These are phyloP conservation scores for Leucoptera coffeella DNA, from an alignment of 2,888 invertebrate species.

Conservation along the genomic window DNA sequence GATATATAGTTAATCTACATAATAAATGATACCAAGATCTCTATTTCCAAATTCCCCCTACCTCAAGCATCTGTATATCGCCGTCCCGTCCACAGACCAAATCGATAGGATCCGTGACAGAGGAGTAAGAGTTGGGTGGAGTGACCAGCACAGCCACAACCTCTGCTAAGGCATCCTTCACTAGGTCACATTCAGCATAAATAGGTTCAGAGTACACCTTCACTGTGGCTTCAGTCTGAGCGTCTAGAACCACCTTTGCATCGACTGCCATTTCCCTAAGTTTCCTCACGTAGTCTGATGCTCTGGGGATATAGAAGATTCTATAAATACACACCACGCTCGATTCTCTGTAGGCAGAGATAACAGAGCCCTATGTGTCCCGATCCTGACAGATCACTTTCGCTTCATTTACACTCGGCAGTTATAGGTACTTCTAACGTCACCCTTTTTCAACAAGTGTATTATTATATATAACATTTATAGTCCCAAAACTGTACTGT, in stretches of 20 bases:
- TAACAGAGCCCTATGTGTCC: too few species aligned
- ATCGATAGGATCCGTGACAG: slow-evolving; percentile 73
- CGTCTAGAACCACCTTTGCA: slow-evolving; percentile 18
- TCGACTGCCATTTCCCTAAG: slow-evolving; percentile 62
- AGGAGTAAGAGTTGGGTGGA: slow-evolving; percentile 77
- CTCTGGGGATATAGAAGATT: too few species aligned
- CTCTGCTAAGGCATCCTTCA: slow-evolving; percentile 28
- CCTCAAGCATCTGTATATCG: slow-evolving; percentile 69
- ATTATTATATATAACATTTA: too few species aligned
- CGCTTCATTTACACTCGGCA: too few species aligned
- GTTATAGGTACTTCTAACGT: too few species aligned
- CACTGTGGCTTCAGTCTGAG: slow-evolving; percentile 26
- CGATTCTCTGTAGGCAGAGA: too few species aligned
- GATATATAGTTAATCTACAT: too few species aligned
- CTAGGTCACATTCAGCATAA: slow-evolving; percentile 46
- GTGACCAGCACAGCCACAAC: slow-evolving; percentile 56
- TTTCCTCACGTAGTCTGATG: slow-evolving; percentile 61
- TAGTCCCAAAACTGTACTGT: too few species aligned
- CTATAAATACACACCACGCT: too few species aligned
- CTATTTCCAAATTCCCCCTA: slow-evolving; percentile 14
- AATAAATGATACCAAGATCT: too few species aligned
- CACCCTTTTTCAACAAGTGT: too few species aligned
- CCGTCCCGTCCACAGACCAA: slow-evolving; percentile 75
- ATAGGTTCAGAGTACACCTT: slow-evolving; percentile 43
- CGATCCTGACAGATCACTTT: too few species aligned